These are phyloP conservation scores for Microdon myrmicae DNA, from an alignment of 2,888 invertebrate genomes.

Conservation along the genomic window DNA sequence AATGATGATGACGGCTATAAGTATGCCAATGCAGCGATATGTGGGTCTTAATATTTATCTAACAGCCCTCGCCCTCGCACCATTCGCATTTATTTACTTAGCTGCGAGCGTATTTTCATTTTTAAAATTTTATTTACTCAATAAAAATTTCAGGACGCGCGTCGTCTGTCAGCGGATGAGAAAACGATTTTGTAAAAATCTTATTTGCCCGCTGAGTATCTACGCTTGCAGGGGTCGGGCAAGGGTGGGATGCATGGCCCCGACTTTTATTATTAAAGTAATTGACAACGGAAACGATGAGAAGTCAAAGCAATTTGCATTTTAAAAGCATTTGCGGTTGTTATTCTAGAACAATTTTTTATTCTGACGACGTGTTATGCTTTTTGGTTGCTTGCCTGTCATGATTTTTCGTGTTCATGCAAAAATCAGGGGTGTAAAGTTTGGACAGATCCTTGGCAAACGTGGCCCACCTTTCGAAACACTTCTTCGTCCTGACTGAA, in stretches of 20 bases:
- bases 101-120: constrained; percentile 38
- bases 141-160: neutral
- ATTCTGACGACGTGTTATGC: no score
- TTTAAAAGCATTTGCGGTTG: constrained; percentile 49
- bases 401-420: constrained; percentile 32
- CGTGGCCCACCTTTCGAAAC: constrained; percentile 20
- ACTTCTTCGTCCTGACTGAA: constrained; percentile 17
- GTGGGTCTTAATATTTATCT: constrained; percentile 41
- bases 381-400: constrained; percentile 8
- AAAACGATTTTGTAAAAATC: constrained; percentile 23
- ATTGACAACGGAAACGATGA: constrained; percentile 49
- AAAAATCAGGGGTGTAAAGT: constrained; percentile 38
- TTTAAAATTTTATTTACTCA: constrained; percentile 47
- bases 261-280: constrained; percentile 46
- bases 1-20: constrained; percentile 14
- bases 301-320: constrained; percentile 52
- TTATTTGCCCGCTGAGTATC: no score
- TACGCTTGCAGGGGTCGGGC: constrained; percentile 21
- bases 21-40: constrained; percentile 42
- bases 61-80: neutral
- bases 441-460: neutral
- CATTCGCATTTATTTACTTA: constrained; percentile 25
- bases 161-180: constrained; percentile 15
- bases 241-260: constrained; percentile 30
- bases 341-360: constrained; percentile 20